These are phyloP conservation scores for Kryphioiulus occultus DNA, from an alignment of 2,888 invertebrate species.

Conservation along the genomic window DNA sequence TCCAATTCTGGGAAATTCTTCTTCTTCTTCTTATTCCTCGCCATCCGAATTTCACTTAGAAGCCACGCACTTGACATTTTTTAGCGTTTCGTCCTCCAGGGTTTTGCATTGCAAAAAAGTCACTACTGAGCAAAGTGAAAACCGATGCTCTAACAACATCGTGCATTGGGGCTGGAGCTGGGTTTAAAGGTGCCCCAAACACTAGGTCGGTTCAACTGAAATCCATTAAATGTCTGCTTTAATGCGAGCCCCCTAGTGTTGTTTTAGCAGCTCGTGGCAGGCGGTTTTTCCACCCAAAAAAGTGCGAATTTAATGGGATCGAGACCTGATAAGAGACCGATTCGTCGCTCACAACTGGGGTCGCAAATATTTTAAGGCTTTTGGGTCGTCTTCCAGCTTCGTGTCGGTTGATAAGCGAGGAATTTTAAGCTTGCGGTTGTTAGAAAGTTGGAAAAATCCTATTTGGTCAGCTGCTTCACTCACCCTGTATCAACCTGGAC, in stretches of 20 bases:
- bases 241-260: background rate
- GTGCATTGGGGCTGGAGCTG: background rate
- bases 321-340: background rate
- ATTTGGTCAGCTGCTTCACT: too few species aligned
- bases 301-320: slow-evolving; percentile 13
- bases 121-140: slow-evolving; percentile 2
- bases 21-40: too few species aligned
- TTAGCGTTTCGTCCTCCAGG: background rate
- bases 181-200: background rate
- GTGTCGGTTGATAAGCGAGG: background rate
- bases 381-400: background rate
- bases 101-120: background rate
- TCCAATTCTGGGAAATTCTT: background rate
- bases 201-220: background rate
- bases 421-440: background rate
- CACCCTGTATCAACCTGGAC: too few species aligned
- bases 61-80: background rate
- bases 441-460: too few species aligned
- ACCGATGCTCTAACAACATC: background rate
- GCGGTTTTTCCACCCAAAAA: background rate
- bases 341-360: background rate
- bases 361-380: background rate
- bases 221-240: background rate
- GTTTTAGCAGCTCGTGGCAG: background rate
- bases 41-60: background rate